Base-by-base conservation (phyloP, 2,113 vertebrate genomes). In the Thamnophis sirtalis region DNA sequence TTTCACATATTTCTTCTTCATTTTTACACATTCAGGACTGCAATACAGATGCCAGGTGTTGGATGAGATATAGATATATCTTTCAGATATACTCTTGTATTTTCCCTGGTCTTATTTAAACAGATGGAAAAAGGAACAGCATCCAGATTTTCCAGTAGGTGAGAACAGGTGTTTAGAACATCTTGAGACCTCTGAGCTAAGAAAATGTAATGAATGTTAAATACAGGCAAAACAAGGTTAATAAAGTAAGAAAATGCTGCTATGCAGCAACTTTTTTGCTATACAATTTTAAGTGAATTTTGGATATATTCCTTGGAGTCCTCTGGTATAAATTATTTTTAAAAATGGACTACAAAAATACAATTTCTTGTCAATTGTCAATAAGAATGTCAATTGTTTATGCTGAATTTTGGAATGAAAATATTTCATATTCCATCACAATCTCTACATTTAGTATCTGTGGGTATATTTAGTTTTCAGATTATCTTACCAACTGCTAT, bases 111-210 rank as follows among this genome's bases (percentile, higher is more conserved):
- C 87, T 92, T 84, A n/a, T 88, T 17, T 58, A 33, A 89, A 21
- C 53, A 56, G 53, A 68, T 89, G 33, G 9, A 26, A 50, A 92
- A 56, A 56, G 54, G 43, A 50, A 68, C 17, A 60, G 85, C 80
- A 17, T 50, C 55, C 89, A 58, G 80, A 22, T 24, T 1, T 8
- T 0, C 0, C 5, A 85, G 50, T 38, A 22, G 3, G 15, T 2
- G 88, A 21, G 86, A 85, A 84, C 73, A 91, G 91, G 24, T 84
- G 10, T 38, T 0, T 24, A 4, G 1, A 38, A 50, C 8, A 55
- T 48, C 56, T 6, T 80, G 73, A 0, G 4, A 89, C 10, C 8
- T 21, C 73, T 43, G 73, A 54, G 43, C 0, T 1, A 11, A 11
- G 49, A 33, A 91, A 90, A 0, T 1, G 49, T 56, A 73, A 33